Evolutionary conservation across 2,888 invertebrate genomes (phyloP), one percentile per base, ranked within the genome.

Genomic region (Acronicta leporina): DNA sequence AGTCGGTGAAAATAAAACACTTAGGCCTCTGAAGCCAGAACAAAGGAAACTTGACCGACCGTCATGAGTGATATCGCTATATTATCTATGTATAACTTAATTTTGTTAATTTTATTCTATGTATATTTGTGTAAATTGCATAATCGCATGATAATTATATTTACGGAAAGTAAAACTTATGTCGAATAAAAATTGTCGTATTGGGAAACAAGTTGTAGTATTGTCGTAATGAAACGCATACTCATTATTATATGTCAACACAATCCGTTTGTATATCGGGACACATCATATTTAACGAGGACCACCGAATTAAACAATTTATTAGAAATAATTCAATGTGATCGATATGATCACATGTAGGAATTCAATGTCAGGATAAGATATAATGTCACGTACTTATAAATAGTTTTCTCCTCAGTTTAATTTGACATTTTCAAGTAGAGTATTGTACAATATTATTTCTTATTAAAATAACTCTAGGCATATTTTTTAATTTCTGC

Each of bases 261-360:
- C 44, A 30, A 41, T 7, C 14, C 67, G 50, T n/a, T n/a, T 59
- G 38, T 61, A 43, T 72, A 41, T 54, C 41, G 42, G 30, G 35
- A 71, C 35, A 63, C 55, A 47, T 44, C 55, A 48, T 59, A 58
- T 54, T 50, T 63, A 60, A 69, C 25, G 57, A 66, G 75, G 75
- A 74, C 74, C 74, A 74, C 77, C 77, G 74, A 77, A 60, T 74
- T 76, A 45, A 69, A 66, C 48, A 56, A 61, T 58, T 41, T 62
- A 50, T 56, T 62, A 74, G 59, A 57, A 63, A 55, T 76, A 54
- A 58, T 27, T 58, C 35, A 42, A n/a, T n/a, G n/a, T 55, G 50
- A 43, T 20, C n/a, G n/a, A n/a, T n/a, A n/a, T 60, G 65, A 65
- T 55, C 64, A 56, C 59, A 33, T 11, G 54, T 57, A 57, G 44